These are phyloP conservation scores for Drosophila murphyi DNA, from an alignment of 1,140 invertebrate species.

Conservation along the genomic window DNA sequence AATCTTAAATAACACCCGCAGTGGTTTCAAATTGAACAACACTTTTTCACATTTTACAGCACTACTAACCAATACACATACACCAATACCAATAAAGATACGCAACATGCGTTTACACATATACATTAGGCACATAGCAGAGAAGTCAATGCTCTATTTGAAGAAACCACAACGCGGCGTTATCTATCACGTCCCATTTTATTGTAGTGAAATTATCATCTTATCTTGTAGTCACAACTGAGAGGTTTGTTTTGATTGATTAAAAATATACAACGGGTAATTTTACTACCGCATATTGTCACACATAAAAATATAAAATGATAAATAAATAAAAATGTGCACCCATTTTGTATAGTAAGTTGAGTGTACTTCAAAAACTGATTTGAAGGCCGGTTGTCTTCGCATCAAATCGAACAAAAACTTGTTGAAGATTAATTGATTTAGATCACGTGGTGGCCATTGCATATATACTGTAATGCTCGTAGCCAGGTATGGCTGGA, in stretches of 20 bases:
- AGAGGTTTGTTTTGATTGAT: background rate
- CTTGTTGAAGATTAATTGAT: too few species aligned
- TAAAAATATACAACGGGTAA: constrained; percentile 10
- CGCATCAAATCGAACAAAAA: too few species aligned
- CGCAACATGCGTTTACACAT: background rate
- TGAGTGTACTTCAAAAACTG: too few species aligned
- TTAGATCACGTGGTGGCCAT: too few species aligned
- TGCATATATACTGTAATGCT: too few species aligned
- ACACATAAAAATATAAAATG: background rate
- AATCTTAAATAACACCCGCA: background rate
- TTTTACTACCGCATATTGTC: background rate
- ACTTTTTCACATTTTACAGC: constrained; percentile 21
- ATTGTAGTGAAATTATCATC: background rate
- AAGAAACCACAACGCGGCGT: constrained; percentile 3
- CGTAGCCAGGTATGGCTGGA: too few species aligned
- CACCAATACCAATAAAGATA: too few species aligned
- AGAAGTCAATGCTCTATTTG: constrained; percentile 21
- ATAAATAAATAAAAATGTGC: background rate
- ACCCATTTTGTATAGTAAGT: too few species aligned
- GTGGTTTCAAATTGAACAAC: constrained; percentile 14
- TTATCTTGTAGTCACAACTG: constrained; percentile 15
- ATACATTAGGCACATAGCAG: background rate
- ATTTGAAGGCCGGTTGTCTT: too few species aligned
- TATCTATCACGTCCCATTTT: constrained; percentile 28
- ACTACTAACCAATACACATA: background rate